These are phyloP conservation scores for Micropoecilia bifurca DNA, from an alignment of 2,797 vertebrate species.

Conservation along the genomic window DNA sequence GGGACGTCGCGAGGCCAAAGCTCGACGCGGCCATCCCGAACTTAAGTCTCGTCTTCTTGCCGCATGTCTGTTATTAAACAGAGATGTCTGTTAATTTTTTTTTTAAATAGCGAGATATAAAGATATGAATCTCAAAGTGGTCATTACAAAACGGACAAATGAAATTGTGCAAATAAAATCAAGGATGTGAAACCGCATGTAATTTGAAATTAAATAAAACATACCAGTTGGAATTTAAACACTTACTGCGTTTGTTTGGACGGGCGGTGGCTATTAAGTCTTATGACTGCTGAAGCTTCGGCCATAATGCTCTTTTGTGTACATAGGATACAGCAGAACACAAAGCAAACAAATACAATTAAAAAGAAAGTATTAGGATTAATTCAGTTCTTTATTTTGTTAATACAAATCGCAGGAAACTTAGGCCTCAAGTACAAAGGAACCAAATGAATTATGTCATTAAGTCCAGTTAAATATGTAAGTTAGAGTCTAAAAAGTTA, in stretches of 20 bases:
- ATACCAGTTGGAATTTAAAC: neutral
- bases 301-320: neutral
- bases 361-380: neutral
- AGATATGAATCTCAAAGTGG: no score
- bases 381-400: neutral
- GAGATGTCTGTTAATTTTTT: neutral
- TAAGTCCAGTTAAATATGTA: neutral
- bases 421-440: neutral
- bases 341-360: neutral
- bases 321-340: neutral
- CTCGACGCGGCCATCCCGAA: no score
- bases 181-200: no score
- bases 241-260: no score
- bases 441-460: neutral
- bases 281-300: neutral
- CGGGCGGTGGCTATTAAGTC: neutral
- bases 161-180: no score
- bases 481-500: neutral
- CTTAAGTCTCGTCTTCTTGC: no score
- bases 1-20: no score
- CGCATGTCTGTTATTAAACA: neutral
- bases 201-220: neutral
- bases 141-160: no score
- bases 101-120: no score
- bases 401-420: neutral